These are phyloP conservation scores for Polydrusus cervinus DNA, from an alignment of 2,888 invertebrate genomes.

Conservation along the genomic window DNA sequence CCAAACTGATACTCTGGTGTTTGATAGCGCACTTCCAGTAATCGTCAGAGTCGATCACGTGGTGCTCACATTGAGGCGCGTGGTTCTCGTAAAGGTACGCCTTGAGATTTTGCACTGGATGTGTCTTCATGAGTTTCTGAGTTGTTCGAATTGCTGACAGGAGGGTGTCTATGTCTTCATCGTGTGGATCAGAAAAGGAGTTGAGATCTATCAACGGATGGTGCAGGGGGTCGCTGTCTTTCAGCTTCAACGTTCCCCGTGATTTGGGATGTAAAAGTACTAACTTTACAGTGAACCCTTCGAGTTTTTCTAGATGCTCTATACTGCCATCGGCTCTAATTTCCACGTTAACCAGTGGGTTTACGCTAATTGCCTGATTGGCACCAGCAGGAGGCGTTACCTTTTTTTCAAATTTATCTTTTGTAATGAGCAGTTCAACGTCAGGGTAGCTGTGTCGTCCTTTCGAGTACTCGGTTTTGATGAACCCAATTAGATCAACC, in stretches of 20 bases:
- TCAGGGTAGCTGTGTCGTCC: conserved; percentile 64
- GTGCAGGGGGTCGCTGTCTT: conserved; percentile 81
- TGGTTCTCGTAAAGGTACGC: conserved; percentile 67
- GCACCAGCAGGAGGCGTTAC: neutral
- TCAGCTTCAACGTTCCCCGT: conserved; percentile 79
- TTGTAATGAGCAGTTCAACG: conserved; percentile 63
- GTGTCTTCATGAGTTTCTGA: conserved; percentile 75
- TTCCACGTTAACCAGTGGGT: neutral
- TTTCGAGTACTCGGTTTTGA: conserved; percentile 66
- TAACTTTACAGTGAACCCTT: conserved; percentile 75
- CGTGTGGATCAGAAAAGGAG: conserved; percentile 79
- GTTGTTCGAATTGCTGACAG: conserved; percentile 75
- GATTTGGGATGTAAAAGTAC: conserved; percentile 86
- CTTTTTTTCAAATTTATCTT: conserved; percentile 47
- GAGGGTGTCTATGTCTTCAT: conserved; percentile 77
- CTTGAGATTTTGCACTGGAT: conserved; percentile 76
- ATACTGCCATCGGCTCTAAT: neutral
- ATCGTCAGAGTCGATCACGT: conserved; percentile 71
- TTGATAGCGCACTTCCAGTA: conserved; percentile 81
- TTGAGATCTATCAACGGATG: conserved; percentile 87
- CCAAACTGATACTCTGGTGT: conserved; percentile 59
- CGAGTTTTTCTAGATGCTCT: conserved; percentile 58
- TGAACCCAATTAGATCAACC: conserved; percentile 62
- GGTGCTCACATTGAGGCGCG: conserved; percentile 72
- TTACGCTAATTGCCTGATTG: too few species aligned